A percentile compares a stretch with the other conserved stretches of the same genome.
These are phyloP conservation scores for Cydia amplana DNA, from an alignment of 1,140 invertebrate species.

Conservation along the genomic window DNA sequence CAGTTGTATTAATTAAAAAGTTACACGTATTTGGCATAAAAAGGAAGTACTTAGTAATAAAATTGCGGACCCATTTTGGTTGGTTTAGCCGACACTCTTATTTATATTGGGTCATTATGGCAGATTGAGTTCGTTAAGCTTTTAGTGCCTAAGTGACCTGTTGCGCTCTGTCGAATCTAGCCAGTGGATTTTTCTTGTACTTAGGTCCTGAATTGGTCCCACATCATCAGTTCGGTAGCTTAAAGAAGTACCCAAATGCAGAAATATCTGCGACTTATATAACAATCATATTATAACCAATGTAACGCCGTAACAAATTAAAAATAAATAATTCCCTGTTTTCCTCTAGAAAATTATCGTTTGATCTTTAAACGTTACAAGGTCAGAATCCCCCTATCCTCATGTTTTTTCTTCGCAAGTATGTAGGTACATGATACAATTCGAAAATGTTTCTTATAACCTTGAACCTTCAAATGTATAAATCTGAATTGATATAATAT, in stretches of 20 bases:
- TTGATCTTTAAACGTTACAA: neutral
- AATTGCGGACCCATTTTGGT: conserved; percentile 15
- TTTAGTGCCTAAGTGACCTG: neutral
- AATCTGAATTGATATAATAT: too few species aligned
- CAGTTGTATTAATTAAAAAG: conserved; percentile 21
- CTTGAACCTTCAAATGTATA: too few species aligned
- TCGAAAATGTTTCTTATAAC: too few species aligned
- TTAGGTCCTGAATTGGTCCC: too few species aligned
- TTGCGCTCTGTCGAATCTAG: neutral
- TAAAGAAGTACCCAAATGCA: too few species aligned
- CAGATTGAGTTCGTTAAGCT: conserved; percentile 13
- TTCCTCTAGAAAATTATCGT: neutral
- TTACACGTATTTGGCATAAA: conserved; percentile 18
- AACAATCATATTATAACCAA: too few species aligned
- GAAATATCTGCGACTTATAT: too few species aligned
- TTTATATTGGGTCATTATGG: conserved; percentile 24
- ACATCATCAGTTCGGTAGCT: too few species aligned
- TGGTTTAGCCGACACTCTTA: conserved; percentile 18
- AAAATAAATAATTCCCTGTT: neutral
- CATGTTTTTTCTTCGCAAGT: neutral
- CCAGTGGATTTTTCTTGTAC: neutral
- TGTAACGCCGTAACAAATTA: neutral
- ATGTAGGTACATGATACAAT: neutral
- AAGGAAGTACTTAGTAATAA: conserved; percentile 7
- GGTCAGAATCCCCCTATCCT: neutral